Evolutionary conservation across 2,888 invertebrate species (phyloP), one percentile per base, ranked within the genome.

Genomic region (Mimumesa dahlbomi): DNA sequence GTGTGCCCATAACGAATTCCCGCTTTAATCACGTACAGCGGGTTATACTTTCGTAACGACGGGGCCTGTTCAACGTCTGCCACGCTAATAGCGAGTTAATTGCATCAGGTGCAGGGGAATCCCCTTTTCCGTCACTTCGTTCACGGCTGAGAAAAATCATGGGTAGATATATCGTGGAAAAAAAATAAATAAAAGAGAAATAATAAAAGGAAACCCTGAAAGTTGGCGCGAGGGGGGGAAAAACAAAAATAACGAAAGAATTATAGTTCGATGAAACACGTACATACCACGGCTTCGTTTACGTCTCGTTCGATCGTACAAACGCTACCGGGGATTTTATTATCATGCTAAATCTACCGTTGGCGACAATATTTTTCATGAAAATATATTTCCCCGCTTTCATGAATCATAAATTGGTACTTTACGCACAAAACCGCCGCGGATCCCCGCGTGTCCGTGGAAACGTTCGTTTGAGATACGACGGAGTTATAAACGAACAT

Each of bases 81-180:
- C 73, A 50, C 79, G 79, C 73, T 85, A 84, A 85, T 84, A 77
- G 79, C 80, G 70, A 81, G 77, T 78, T 84, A 82, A 85, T 86
- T 85, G 84, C 79, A 80, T 84, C 81, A 82, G 75, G 76, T 77
- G 73, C 76, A 65, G 69, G 75, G 48, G 67, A 73, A 75, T 73
- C 72, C 79, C 73, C 61, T 73, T 77, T 76, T 76, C 77, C 81
- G 77, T 75, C 80, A 75, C 70, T 76, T 78, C 74, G 52, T 70
- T 16, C 42, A 19, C 40, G 11, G 36, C 25, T 16, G 50, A 65
- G 45, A 42, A 70, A 61, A 63, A 62, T 56, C n/a, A n/a, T n/a
- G n/a, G n/a, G 43, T 43, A 58, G 56, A 53, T 21, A 57, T 16
- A 40, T 40, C 16, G 6, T 16, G 7, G 45, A 21, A 34, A 61